phyloP scores from a whole-genome alignment of 1,140 invertebrate species.

The Drosophila baimaii region DNA sequence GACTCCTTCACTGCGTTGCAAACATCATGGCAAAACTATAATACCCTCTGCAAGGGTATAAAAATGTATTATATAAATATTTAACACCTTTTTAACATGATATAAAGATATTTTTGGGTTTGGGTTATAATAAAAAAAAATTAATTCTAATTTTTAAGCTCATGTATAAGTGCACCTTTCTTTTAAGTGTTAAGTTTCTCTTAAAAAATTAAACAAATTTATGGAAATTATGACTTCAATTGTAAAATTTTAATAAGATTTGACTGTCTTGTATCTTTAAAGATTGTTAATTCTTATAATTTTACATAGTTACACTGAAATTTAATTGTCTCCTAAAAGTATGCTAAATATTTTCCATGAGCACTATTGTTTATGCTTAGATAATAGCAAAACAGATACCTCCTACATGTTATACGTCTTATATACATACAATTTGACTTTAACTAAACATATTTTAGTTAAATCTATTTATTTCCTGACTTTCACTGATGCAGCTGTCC shows the following conservation, averaged over 20 bases:
- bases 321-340: slow-evolving; percentile 12
- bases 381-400: neutral
- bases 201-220: neutral
- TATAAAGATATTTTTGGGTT: too few relatives aligned
- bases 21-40: too few relatives aligned
- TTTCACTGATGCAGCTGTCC: neutral
- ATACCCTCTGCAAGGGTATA: too few relatives aligned
- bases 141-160: neutral
- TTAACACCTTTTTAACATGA: too few relatives aligned
- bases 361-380: neutral
- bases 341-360: neutral
- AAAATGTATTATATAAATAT: too few relatives aligned
- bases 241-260: neutral
- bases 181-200: neutral
- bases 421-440: neutral
- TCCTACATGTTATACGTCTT: neutral
- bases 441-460: too few relatives aligned
- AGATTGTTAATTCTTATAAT: neutral
- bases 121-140: neutral
- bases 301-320: neutral
- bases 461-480: neutral
- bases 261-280: neutral
- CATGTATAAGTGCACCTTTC: neutral
- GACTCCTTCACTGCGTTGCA: too few relatives aligned
- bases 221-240: neutral